Base-by-base conservation (phyloP, 1,140 invertebrate species). In the Scaptomyza montana region DNA sequence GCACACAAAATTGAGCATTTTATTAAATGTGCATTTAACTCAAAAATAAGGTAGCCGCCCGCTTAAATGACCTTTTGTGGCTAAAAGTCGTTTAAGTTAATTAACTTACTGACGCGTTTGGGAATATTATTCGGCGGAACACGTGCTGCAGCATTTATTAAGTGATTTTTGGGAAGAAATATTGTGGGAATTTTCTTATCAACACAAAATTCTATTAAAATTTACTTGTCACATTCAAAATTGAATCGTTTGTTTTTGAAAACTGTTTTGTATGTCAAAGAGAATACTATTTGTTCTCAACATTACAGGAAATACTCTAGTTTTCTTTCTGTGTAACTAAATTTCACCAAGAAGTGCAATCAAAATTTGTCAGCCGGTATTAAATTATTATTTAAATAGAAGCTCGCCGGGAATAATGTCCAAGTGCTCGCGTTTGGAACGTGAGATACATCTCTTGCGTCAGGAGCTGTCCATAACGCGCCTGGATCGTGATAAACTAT, bases 1-100 rank as follows among this genome's bases (percentile, higher is more conserved):
- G 61, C 21, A 13, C 19, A 56, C 51, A 51, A 74, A 65, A 63
- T 74, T 65, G 50, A 53, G 45, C 33, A 57, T 77, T 80, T 70
- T 51, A 75, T 61, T 65, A 55, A 55, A 47, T 47, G 70, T 41
- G 4, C 49, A 75, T 79, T 78, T 63, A 68, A 43, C 9, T 5
- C 36, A 41, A 57, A 64, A 67, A 75, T 78, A 41, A 55, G 70
- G 64, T 67, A 72, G 69, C 63, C 41, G 63, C 54, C 21, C 13
- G 2, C 13, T 8, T 66, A 57, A 66, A 65, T 66, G 62, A 7
- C 21, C 16, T 33, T 68, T 60, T 39, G 0, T 12, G n/a, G 28
- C 30, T 61, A 13, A 50, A n/a, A 53, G 36, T 45, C 50, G 21
- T 28, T 66, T 41, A 56, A 47, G 12, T 57, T 39, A 36, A 56